Percentiles rank a stretch among this genome's conserved stretches.
phyloP scores from a whole-genome alignment of 2,113 vertebrate species.

The Indicator indicator region DNA sequence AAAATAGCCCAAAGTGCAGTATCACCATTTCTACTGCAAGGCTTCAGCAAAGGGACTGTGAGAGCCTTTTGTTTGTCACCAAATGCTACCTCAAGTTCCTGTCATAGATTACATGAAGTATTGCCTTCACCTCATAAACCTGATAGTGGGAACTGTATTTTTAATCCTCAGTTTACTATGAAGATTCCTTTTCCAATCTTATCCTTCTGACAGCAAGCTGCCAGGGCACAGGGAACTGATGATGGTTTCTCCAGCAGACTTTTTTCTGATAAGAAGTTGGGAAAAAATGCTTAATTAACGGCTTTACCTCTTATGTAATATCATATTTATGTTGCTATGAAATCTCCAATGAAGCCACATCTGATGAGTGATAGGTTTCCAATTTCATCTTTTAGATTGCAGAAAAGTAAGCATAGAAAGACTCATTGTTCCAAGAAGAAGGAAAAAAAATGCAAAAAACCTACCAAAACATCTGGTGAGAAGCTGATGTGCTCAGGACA shows the following conservation, averaged over 20 bases:
- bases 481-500: conserved; percentile 43
- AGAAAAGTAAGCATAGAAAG: conserved; percentile 29
- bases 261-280: background rate
- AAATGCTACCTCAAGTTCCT: background rate
- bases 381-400: conserved; percentile 47
- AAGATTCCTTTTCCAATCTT: background rate
- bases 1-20: background rate
- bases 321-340: conserved; percentile 10
- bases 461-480: conserved; percentile 29
- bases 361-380: conserved; percentile 32
- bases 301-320: background rate
- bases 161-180: background rate
- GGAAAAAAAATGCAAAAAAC: background rate
- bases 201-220: background rate
- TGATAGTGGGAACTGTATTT: background rate
- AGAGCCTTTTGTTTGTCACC: background rate
- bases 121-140: background rate
- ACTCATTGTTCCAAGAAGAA: conserved; percentile 10
- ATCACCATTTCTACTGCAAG: background rate
- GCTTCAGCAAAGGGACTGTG: background rate
- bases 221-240: background rate
- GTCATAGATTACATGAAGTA: background rate
- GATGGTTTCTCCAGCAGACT: background rate
- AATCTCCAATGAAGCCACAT: background rate
- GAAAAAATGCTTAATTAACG: conserved; percentile 18